phyloP scores from a whole-genome alignment of 2,113 vertebrate species.

The Eclectus roratus region DNA sequence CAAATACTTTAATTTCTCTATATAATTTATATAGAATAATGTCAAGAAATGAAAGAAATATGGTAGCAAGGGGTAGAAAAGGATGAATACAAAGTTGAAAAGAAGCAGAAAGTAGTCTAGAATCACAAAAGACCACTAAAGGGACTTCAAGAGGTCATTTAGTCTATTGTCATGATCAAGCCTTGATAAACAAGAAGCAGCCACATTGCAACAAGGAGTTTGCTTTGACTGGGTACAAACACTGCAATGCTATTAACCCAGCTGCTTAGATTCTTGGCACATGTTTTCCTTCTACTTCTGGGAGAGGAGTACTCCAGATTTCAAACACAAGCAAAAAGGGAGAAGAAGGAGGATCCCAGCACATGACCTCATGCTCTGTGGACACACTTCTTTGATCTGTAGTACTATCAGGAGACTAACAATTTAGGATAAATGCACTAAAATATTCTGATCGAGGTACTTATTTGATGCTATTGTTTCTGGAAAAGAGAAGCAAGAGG shows the following conservation, averaged over 20 bases:
- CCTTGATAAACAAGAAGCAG: neutral
- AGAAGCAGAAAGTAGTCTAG: neutral
- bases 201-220: neutral
- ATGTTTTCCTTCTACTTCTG: neutral
- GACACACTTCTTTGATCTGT: neutral
- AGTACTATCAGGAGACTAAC: neutral
- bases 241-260: neutral
- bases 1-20: neutral
- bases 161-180: neutral
- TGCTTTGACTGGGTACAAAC: neutral
- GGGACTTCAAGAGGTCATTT: neutral
- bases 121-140: neutral
- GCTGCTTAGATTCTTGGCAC: neutral
- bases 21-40: neutral
- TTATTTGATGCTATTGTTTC: neutral
- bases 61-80: neutral
- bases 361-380: neutral
- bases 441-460: neutral
- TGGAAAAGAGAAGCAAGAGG: neutral
- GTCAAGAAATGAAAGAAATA: neutral
- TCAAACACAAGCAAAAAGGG: neutral
- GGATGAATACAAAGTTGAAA: neutral
- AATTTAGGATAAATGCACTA: conserved; percentile 6
- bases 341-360: neutral
- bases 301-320: neutral